phyloP scores from a whole-genome alignment of 2,888 invertebrate genomes.

The Eurytoma adleriae region DNA sequence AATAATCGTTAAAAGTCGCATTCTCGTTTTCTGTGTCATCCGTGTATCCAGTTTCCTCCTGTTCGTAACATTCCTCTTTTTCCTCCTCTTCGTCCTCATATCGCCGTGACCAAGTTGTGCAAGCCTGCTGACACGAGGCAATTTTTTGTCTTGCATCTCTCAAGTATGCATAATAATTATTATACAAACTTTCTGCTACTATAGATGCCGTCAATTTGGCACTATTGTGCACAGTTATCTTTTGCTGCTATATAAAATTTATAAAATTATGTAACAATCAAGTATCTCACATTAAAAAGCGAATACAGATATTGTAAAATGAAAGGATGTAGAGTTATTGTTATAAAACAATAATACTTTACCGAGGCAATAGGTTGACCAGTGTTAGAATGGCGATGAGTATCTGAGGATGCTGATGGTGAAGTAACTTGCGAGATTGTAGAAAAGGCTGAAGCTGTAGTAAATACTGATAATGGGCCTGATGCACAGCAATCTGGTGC shows the following conservation, averaged over 20 bases:
- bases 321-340: neutral
- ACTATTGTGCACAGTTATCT: slow-evolving; percentile 49
- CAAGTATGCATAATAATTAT: slow-evolving; percentile 91
- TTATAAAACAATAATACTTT: slow-evolving; percentile 2
- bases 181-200: slow-evolving; percentile 81
- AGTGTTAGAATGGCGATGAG: no score
- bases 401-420: slow-evolving; percentile 49
- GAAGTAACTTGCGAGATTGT: neutral
- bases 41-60: slow-evolving; percentile 15
- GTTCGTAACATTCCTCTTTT: slow-evolving; percentile 67
- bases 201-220: slow-evolving; percentile 42
- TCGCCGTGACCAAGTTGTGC: slow-evolving; percentile 86
- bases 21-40: slow-evolving; percentile 51
- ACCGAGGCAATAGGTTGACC: no score
- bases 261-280: no score
- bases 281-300: no score
- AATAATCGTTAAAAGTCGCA: slow-evolving; percentile 46
- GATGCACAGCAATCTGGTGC: slow-evolving; percentile 82
- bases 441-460: slow-evolving; percentile 59
- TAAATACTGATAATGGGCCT: slow-evolving; percentile 51
- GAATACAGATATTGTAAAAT: no score
- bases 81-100: slow-evolving; percentile 81
- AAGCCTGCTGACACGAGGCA: slow-evolving; percentile 84
- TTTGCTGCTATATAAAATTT: slow-evolving; percentile 8
- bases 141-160: slow-evolving; percentile 90